These are phyloP conservation scores for Protonibea diacanthus DNA, from an alignment of 2,797 vertebrate genomes.

Conservation along the genomic window DNA sequence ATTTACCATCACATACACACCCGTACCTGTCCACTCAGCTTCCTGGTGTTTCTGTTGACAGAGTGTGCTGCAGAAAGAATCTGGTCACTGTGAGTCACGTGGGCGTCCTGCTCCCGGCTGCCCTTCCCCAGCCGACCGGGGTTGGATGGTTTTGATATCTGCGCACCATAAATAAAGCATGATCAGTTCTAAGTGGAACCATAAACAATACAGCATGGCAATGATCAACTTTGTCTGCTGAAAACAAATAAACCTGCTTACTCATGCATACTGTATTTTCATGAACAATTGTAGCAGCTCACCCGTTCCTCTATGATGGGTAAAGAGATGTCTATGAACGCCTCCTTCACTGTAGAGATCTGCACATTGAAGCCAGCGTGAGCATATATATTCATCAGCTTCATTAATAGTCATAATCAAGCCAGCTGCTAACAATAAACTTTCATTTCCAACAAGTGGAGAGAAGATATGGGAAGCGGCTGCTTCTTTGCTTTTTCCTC, in stretches of 20 bases:
- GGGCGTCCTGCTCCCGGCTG: constrained; percentile 83
- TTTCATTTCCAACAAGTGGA: not conserved
- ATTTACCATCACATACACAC: not conserved
- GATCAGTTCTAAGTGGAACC: not conserved
- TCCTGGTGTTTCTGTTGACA: constrained; percentile 86
- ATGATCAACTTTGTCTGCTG: not conserved
- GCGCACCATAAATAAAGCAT: constrained; percentile 24
- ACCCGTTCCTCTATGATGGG: constrained; percentile 99
- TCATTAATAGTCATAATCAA: not conserved
- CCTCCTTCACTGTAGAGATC: constrained; percentile 97
- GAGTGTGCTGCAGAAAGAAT: constrained; percentile 72
- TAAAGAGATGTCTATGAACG: constrained; percentile 98
- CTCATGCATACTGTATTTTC: not conserved
- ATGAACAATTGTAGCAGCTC: constrained; percentile 72
- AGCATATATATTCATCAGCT: not conserved
- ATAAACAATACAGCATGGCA: not conserved
- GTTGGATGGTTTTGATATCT: constrained; percentile 94
- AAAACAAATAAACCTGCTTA: not conserved
- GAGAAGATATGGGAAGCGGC: constrained; percentile 8
- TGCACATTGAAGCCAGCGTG: constrained; percentile 59
- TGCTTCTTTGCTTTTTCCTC: constrained; percentile 32
- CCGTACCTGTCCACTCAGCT: constrained; percentile 81
- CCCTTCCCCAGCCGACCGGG: constrained; percentile 88
- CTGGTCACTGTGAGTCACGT: constrained; percentile 78
- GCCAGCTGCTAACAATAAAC: not conserved